Conservation (phyloP, 1,140 invertebrate genomes). For the Thaumetopoea pityocampa region DNA sequence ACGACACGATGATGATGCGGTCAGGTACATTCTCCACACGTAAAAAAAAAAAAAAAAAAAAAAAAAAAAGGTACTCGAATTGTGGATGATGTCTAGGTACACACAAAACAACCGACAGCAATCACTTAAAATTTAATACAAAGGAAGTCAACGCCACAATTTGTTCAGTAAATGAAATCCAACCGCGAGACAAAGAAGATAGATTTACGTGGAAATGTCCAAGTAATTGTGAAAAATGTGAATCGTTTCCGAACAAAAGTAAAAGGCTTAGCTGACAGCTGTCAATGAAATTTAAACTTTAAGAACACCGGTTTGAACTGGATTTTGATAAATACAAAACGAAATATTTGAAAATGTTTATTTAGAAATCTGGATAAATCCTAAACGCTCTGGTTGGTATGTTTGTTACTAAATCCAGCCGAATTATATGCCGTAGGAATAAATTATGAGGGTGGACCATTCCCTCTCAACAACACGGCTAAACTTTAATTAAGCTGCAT, state of each 20-base stretch:
- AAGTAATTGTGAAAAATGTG: constrained; percentile 72
- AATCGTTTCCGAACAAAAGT: constrained; percentile 48
- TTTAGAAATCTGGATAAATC: constrained; percentile 19
- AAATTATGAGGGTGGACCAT: constrained; percentile 56
- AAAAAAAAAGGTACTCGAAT: not conserved
- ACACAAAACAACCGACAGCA: constrained; percentile 17
- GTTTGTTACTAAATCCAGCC: constrained; percentile 52
- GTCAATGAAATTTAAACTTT: constrained; percentile 39
- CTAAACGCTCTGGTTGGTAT: constrained; percentile 31
- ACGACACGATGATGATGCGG: too few species aligned
- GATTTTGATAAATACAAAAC: constrained; percentile 5
- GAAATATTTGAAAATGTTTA: constrained; percentile 13
- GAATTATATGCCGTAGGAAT: constrained; percentile 57
- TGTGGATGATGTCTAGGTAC: too few species aligned
- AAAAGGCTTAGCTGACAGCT: constrained; percentile 35
- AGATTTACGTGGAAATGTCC: constrained; percentile 66
- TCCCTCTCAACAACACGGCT: constrained; percentile 42
- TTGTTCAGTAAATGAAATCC: constrained; percentile 64
- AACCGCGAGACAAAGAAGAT: constrained; percentile 64
- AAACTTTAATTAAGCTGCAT: constrained; percentile 68
- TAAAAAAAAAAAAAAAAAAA: not conserved
- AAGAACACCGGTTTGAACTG: constrained; percentile 12
- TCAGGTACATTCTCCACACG: too few species aligned
- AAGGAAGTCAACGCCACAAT: constrained; percentile 48
- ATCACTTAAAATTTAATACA: constrained; percentile 45